Base-by-base conservation (phyloP, 2,888 invertebrate species). In the Alentia gelatinosa region DNA sequence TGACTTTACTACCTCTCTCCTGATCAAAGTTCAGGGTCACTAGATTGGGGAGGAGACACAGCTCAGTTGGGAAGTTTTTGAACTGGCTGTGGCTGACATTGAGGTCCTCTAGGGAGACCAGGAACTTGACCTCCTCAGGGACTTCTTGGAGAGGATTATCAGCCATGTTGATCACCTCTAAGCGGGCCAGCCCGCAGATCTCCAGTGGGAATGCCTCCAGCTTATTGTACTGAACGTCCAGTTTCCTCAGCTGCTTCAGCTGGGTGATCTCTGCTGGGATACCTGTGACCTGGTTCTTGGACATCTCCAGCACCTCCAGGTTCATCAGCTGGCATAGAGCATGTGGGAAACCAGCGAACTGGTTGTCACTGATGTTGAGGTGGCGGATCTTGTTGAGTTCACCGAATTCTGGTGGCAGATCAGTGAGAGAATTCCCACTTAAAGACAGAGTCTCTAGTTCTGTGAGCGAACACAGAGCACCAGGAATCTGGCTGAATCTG, bases 81-180 rank as follows among this genome's bases (percentile, higher is more conserved):
- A 95, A 95, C 50, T 93, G 90, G 91, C 95, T 95, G 89, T 95
- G 93, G 5, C 95, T 95, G n/a, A 95, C 91, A 90, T 95, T 94
- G 23, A 95, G 89, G 23, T 94, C 94, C 1, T 91, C 91, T 15
- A 95, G 92, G 7, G 89, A 50, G 12, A 37, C 63, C 89, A 99
- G 97, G 94, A 98, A 98, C 93, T 98, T 98, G 97, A 99, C 98
- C 12, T 98, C 98, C 74, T 94, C 94, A 0, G 95, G 94, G 33
- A 95, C 91, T 19, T 94, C 94, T 19, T 92, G 93, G 4, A 95
- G 35, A 7, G 89, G 40, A 91, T 95, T 95, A 86, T 93, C 91
- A 5, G 95, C 93, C 37, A 95, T 84, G 89, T 95, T 94, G 5
- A 95, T 63, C 74, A 93, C 91, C 42, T 94, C 92, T 30, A 95